Evolutionary conservation across 2,888 invertebrate species (phyloP).

Genomic region (Protophormia terraenovae): DNA sequence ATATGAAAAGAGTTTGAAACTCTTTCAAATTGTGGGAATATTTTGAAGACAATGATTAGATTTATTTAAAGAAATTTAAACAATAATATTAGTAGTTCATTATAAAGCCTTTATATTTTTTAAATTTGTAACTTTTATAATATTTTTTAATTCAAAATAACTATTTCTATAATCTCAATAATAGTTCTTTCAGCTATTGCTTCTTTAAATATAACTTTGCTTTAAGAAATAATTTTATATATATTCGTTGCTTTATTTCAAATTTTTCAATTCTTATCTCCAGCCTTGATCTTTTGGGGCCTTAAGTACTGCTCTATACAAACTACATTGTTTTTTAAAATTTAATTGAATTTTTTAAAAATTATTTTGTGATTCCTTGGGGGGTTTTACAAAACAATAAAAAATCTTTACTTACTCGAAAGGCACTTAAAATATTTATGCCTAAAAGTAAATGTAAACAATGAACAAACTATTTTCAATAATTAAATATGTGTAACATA

Average conservation of each 20-base stretch:
- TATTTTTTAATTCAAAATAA: too few species aligned
- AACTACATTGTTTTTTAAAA: neutral
- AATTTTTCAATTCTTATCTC: too few species aligned
- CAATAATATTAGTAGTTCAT: neutral
- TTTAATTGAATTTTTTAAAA: neutral
- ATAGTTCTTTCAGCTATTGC: too few species aligned
- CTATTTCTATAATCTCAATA: too few species aligned
- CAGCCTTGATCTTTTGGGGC: too few species aligned
- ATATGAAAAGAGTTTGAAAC: neutral
- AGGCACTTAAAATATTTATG: slow-evolving; percentile 6
- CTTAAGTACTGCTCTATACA: too few species aligned
- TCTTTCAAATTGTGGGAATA: neutral
- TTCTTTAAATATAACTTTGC: too few species aligned
- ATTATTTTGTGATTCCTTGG: slow-evolving; percentile 1
- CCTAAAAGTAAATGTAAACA: slow-evolving; percentile 12
- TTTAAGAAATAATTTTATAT: too few species aligned
- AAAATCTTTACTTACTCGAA: neutral
- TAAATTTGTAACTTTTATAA: too few species aligned
- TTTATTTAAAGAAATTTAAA: neutral
- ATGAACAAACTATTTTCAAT: slow-evolving; percentile 38
- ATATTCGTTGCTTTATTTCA: too few species aligned
- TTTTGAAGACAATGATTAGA: neutral
- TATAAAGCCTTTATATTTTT: too few species aligned
- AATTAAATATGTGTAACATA: slow-evolving; percentile 48
- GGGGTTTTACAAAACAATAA: neutral